phyloP scores from a whole-genome alignment of 2,797 vertebrate species.

The Crocidura indochinensis region DNA sequence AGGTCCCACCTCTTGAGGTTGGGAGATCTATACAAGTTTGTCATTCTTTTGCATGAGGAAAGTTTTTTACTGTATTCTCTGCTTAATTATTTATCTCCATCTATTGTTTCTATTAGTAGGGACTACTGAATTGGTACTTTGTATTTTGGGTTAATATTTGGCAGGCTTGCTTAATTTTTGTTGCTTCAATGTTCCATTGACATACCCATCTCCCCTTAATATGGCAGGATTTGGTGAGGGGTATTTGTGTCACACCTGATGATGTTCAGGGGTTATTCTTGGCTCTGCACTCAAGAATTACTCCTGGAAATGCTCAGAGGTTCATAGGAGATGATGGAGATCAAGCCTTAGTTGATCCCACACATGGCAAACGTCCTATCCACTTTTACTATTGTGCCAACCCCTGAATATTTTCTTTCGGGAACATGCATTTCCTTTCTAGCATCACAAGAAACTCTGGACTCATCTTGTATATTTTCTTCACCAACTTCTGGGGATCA shows the following conservation, averaged over 20 bases:
- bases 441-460: not conserved
- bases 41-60: slow-evolving; percentile 2
- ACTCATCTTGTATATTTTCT: not conserved
- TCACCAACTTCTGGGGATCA: not conserved
- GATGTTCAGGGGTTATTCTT: too few relatives aligned
- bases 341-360: too few relatives aligned
- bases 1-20: not conserved
- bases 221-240: too few relatives aligned
- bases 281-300: too few relatives aligned
- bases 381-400: too few relatives aligned
- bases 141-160: not conserved
- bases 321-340: too few relatives aligned
- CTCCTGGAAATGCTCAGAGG: too few relatives aligned
- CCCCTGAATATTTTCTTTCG: not conserved
- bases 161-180: not conserved
- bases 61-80: not conserved
- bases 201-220: not conserved
- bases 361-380: too few relatives aligned
- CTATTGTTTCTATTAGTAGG: not conserved
- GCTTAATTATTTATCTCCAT: not conserved
- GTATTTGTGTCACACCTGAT: too few relatives aligned
- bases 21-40: not conserved
- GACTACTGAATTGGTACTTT: not conserved
- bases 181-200: not conserved
- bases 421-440: not conserved